Conservation (phyloP, 2,113 vertebrate genomes). For the Anarrhichthys ocellatus region DNA sequence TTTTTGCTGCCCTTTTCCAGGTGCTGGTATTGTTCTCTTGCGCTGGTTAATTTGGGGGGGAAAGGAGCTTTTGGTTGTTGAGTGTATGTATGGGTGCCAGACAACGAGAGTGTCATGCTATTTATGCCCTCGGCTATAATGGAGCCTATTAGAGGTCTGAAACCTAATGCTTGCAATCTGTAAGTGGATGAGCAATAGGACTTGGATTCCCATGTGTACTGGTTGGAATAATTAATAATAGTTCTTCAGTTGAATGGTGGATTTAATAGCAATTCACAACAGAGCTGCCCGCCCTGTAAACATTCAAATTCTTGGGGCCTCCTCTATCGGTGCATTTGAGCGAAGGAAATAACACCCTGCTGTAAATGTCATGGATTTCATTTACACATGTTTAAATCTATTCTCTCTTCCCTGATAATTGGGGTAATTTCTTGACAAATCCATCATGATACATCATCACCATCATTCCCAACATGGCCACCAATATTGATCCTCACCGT, state of each 20-base stretch:
- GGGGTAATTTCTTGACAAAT: conserved; percentile 17
- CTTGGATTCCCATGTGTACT: conserved; percentile 47
- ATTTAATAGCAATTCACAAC: conserved; percentile 56
- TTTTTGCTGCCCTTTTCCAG: conserved; percentile 55
- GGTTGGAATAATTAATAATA: conserved; percentile 63
- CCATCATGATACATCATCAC: background rate
- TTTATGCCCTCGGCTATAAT: conserved; percentile 56
- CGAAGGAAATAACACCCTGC: conserved; percentile 39
- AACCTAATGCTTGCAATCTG: conserved; percentile 35
- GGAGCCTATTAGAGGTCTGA: conserved; percentile 56
- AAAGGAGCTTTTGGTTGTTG: conserved; percentile 29
- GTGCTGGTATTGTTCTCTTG: conserved; percentile 54
- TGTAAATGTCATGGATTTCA: conserved; percentile 40
- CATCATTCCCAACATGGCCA: background rate
- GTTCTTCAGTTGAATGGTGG: conserved; percentile 39
- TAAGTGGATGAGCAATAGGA: conserved; percentile 35
- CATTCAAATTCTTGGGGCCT: conserved; percentile 15
- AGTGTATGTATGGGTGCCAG: conserved; percentile 31
- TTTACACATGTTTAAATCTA: conserved; percentile 35
- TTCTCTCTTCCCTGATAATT: conserved; percentile 11
- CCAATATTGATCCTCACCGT: conserved; percentile 31
- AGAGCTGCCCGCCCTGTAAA: conserved; percentile 22
- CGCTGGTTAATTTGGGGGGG: conserved; percentile 53
- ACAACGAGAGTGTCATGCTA: conserved; percentile 49
- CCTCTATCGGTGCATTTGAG: conserved; percentile 33